Evolutionary conservation across 2,888 invertebrate species (phyloP), one percentile per base, ranked within the genome.

Genomic region (Pandemis corylana): DNA sequence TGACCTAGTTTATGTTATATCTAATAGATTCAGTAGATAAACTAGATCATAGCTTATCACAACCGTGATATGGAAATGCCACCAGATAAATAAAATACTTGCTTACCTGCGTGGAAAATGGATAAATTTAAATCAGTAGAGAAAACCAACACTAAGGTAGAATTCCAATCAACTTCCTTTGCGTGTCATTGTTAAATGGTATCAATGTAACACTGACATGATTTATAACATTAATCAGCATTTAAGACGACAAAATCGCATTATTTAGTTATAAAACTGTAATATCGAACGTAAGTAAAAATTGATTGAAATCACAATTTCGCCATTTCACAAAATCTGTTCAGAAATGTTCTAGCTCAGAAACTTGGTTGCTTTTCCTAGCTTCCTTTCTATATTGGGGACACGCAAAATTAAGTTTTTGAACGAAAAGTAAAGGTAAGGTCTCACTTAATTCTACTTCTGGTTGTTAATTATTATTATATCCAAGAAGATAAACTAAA

Each of bases 301-400:
- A 88, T 86, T 88, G 85, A 88, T 87, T 86, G 83, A 87, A 86
- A 86, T 85, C 88, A 90, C 90, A 89, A 90, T 89, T 89, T 93
- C 93, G 93, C 94, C 93, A 93, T 93, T 93, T 90, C 91, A 89
- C 87, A 89, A 88, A 88, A 81, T 82, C 78, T 64, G 83, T 84
- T 84, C 79, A 78, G 81, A 56, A 56, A 56, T 20, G 20, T 20
- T 56, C 20, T 15, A 56, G 9, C 15, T 84, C 79, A 78, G 81
- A 82, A 85, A 83, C 76, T 67, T 61, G 62, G 61, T 49, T 44
- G 12, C 49, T 68, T 65, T 64, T 46, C 13, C 7, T 69, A 49
- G 68, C 64, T 59, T 73, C 49, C 46, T 69, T 69, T 41, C 13
- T 42, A 59, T n/a, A 53, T 36, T 13, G 15, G 61, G 61, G 61